Percentiles rank a stretch among this genome's conserved stretches.
phyloP scores from a whole-genome alignment of 2,888 invertebrate genomes.

The Scaptomyza flava region DNA sequence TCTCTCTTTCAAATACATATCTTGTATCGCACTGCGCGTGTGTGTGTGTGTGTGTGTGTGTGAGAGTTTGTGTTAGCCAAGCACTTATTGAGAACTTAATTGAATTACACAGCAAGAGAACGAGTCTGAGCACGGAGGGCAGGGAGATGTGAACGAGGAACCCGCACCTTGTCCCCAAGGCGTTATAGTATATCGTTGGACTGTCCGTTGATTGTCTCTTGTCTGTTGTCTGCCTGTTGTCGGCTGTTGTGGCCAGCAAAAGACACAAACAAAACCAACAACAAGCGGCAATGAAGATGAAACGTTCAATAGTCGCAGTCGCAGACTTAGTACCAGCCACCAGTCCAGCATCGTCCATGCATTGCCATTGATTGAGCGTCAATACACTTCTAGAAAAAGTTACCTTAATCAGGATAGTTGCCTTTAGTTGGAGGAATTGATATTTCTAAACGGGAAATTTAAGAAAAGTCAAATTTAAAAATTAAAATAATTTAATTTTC shows the following conservation, averaged over 20 bases:
- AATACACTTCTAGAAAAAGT: neutral
- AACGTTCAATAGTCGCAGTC: slow-evolving; percentile 29
- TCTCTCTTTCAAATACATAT: slow-evolving; percentile 35
- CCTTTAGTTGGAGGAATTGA: neutral
- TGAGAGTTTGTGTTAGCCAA: slow-evolving; percentile 53
- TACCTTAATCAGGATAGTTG: neutral
- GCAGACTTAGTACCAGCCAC: slow-evolving; percentile 30
- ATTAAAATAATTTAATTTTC: no score
- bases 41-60: neutral
- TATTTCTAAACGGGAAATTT: no score
- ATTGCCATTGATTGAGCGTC: slow-evolving; percentile 22
- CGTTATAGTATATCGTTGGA: slow-evolving; percentile 35
- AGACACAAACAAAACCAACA: slow-evolving; percentile 41
- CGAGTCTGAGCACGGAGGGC: slow-evolving; percentile 6
- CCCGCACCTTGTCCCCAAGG: slow-evolving; percentile 66
- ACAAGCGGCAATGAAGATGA: slow-evolving; percentile 54
- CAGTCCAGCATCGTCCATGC: slow-evolving; percentile 27
- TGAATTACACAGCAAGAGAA: slow-evolving; percentile 62
- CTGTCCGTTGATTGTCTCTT: slow-evolving; percentile 32
- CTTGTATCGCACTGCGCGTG: slow-evolving; percentile 8
- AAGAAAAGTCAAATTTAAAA: no score
- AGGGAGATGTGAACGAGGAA: slow-evolving; percentile 30
- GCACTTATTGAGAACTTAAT: slow-evolving; percentile 76
- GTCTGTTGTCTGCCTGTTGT: slow-evolving; percentile 34
- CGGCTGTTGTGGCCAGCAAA: slow-evolving; percentile 52